phyloP scores from a whole-genome alignment of 2,797 vertebrate genomes.

The Parotocinclus haroldoi region DNA sequence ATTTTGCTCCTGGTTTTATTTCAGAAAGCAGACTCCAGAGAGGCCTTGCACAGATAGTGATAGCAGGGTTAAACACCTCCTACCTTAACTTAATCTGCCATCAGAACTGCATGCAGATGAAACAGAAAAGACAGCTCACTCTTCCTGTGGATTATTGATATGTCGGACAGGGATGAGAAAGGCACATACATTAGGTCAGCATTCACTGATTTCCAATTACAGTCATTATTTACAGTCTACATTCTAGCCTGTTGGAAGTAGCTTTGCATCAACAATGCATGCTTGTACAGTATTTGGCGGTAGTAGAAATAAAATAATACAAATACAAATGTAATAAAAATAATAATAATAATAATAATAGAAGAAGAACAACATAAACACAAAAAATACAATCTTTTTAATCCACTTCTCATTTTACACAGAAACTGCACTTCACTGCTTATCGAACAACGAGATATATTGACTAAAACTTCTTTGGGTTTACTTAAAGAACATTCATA shows the following conservation, averaged over 20 bases:
- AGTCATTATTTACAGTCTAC: constrained; percentile 47
- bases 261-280: constrained; percentile 67
- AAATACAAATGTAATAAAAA: too few relatives aligned
- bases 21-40: constrained; percentile 55
- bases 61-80: constrained; percentile 68
- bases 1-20: constrained; percentile 65
- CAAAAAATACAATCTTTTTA: too few relatives aligned
- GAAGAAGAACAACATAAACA: too few relatives aligned
- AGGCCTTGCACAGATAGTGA: constrained; percentile 51
- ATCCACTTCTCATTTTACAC: background rate
- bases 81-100: constrained; percentile 60
- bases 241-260: constrained; percentile 51
- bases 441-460: constrained; percentile 28
- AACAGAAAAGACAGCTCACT: constrained; percentile 54
- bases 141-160: constrained; percentile 47
- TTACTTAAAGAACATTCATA: constrained; percentile 57
- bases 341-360: too few relatives aligned
- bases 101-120: constrained; percentile 46
- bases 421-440: background rate
- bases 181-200: constrained; percentile 52
- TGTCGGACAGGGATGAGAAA: constrained; percentile 50
- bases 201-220: constrained; percentile 69
- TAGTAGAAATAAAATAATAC: constrained; percentile 37
- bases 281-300: constrained; percentile 65
- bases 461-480: constrained; percentile 34